phyloP scores from a whole-genome alignment of 2,888 invertebrate genomes.

The Troglohyphantes excavatus region DNA sequence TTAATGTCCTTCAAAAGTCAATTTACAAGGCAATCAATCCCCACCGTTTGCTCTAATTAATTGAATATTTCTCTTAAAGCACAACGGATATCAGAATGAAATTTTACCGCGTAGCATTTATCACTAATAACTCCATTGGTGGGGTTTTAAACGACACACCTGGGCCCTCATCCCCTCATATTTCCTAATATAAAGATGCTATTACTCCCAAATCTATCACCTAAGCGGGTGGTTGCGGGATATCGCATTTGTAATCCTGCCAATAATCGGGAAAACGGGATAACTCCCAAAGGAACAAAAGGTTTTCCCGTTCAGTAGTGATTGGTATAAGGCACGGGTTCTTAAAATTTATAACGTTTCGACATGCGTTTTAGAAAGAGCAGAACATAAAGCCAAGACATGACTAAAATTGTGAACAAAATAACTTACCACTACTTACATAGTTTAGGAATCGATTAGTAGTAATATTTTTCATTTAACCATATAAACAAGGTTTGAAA shows the following conservation, averaged over 20 bases:
- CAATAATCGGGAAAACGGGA: constrained; percentile 72
- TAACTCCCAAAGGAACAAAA: constrained; percentile 45
- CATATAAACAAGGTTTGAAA: too few species aligned
- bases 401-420: too few species aligned
- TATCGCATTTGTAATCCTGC: constrained; percentile 73
- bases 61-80: constrained; percentile 36
- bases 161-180: constrained; percentile 59
- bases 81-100: constrained; percentile 31
- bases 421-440: too few species aligned
- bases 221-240: constrained; percentile 18
- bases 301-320: constrained; percentile 20
- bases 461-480: too few species aligned
- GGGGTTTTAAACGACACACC: constrained; percentile 70
- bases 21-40: background rate
- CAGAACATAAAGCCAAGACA: too few species aligned
- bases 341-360: too few species aligned
- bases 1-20: background rate
- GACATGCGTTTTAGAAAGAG: too few species aligned
- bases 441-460: too few species aligned
- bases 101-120: constrained; percentile 22
- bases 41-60: constrained; percentile 36
- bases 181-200: constrained; percentile 62
- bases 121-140: constrained; percentile 41
- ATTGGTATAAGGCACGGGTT: constrained; percentile 20
- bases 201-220: constrained; percentile 68